phyloP scores from a whole-genome alignment of 2,113 vertebrate species.

The Theropithecus gelada region DNA sequence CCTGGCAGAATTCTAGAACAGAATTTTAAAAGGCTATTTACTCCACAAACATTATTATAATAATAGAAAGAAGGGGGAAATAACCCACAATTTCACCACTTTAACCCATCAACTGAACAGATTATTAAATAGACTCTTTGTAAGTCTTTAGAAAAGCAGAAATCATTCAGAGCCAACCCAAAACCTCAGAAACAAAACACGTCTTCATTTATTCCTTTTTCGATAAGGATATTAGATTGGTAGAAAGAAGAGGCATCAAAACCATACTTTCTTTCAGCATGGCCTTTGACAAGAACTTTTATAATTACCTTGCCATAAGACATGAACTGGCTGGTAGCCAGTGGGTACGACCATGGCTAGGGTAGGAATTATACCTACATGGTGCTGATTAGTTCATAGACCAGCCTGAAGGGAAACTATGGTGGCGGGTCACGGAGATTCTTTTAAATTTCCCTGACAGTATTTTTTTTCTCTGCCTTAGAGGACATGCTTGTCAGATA shows the following conservation, averaged over 20 bases:
- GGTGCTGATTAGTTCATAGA: not conserved
- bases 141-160: slow-evolving; percentile 77
- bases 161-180: slow-evolving; percentile 73
- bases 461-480: not conserved
- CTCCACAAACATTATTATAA: slow-evolving; percentile 80
- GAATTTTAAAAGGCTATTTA: slow-evolving; percentile 82
- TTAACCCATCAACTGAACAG: slow-evolving; percentile 77
- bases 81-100: slow-evolving; percentile 80
- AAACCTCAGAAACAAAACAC: slow-evolving; percentile 76
- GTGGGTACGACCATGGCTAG: not conserved
- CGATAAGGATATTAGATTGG: slow-evolving; percentile 70
- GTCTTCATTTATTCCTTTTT: slow-evolving; percentile 73
- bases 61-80: slow-evolving; percentile 77
- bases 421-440: not conserved
- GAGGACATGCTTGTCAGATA: not conserved
- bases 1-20: slow-evolving; percentile 78
- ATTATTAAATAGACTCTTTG: slow-evolving; percentile 75
- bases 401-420: not conserved
- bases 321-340: slow-evolving; percentile 46
- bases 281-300: slow-evolving; percentile 61
- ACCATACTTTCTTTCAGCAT: slow-evolving; percentile 58
- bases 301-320: slow-evolving; percentile 51
- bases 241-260: slow-evolving; percentile 63
- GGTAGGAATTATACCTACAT: slow-evolving; percentile 27
- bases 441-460: not conserved